Evolutionary conservation across 2,113 vertebrate genomes (phyloP).

Genomic region (Panthera uncia): DNA sequence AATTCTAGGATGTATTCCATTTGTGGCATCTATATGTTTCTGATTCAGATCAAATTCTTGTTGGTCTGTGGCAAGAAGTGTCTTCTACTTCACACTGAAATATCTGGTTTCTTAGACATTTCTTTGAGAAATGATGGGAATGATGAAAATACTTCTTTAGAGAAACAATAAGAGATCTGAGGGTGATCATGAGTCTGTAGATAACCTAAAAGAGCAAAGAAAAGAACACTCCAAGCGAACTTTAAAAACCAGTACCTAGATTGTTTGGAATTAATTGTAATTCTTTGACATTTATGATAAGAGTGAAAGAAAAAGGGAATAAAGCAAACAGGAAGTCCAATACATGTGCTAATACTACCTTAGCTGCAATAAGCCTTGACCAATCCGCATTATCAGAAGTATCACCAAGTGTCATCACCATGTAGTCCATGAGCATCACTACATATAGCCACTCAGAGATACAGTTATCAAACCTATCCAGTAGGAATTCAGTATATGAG

Average conservation of each 20-base stretch:
- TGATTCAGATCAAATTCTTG: conserved; percentile 35
- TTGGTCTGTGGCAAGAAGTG: background rate
- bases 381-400: background rate
- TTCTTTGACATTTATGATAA: background rate
- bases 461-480: background rate
- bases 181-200: background rate
- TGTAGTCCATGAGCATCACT: background rate
- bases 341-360: background rate
- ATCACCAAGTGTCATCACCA: background rate
- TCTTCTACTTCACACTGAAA: background rate
- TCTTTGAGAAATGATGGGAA: background rate
- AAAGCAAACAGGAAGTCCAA: background rate
- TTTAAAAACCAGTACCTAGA: conserved; percentile 10
- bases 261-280: background rate
- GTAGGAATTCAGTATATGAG: background rate
- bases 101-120: conserved; percentile 37
- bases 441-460: background rate
- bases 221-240: background rate
- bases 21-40: background rate
- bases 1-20: background rate
- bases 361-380: background rate
- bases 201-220: background rate
- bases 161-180: background rate
- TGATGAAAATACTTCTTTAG: conserved; percentile 17
- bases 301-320: background rate